Conservation (phyloP, 2,888 invertebrate genomes). For the Watsonalla binaria region DNA sequence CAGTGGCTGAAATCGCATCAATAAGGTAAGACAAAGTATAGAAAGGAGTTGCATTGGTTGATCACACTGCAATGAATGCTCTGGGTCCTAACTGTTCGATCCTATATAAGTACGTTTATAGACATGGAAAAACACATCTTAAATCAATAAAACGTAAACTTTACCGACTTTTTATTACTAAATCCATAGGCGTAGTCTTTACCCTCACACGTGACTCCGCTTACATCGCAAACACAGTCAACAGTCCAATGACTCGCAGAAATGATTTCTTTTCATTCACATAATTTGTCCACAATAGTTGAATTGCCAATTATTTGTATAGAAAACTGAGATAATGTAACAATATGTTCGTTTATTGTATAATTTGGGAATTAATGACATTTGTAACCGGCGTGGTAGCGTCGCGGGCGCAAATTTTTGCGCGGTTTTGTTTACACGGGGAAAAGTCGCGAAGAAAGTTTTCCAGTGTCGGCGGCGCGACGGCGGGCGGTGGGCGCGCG, state of each 20-base stretch:
- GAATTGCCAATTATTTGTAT: constrained; percentile 15
- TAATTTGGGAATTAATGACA: constrained; percentile 19
- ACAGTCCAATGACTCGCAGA: constrained; percentile 33
- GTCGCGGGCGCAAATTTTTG: constrained; percentile 49
- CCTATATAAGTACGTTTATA: neutral
- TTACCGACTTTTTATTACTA: constrained; percentile 76
- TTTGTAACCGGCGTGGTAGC: constrained; percentile 17
- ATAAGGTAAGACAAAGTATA: no score
- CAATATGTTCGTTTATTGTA: constrained; percentile 10
- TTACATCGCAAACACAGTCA: constrained; percentile 57
- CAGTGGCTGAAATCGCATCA: no score
- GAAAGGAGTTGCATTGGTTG: no score
- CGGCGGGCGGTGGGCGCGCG: constrained; percentile 65
- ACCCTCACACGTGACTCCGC: constrained; percentile 52
- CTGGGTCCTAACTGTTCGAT: no score
- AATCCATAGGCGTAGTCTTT: constrained; percentile 70
- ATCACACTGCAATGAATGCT: no score
- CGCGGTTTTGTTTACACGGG: constrained; percentile 67
- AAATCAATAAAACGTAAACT: constrained; percentile 47
- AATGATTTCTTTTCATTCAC: constrained; percentile 33
- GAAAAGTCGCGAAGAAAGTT: constrained; percentile 77
- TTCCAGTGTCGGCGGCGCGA: constrained; percentile 63
- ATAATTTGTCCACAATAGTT: constrained; percentile 31
- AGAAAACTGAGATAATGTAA: constrained; percentile 6
- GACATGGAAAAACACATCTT: constrained; percentile 6